These are phyloP conservation scores for Pseudomyrmex sp. DNA, from an alignment of 1,140 invertebrate species.

Conservation along the genomic window DNA sequence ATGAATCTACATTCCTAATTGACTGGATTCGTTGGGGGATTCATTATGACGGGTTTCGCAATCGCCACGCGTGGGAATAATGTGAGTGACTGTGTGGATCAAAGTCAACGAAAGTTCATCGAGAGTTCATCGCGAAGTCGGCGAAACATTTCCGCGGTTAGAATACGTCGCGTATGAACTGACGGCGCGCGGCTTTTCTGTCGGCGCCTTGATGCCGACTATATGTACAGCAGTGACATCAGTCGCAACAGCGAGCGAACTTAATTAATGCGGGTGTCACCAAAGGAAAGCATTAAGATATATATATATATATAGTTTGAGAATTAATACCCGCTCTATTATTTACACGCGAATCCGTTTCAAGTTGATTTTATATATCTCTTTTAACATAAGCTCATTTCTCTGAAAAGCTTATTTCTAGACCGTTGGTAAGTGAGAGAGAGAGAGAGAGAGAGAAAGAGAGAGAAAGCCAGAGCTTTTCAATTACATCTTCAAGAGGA, in stretches of 20 bases:
- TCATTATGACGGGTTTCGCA: slow-evolving; percentile 17
- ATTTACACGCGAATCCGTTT: background rate
- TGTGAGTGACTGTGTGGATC: background rate
- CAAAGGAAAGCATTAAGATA: slow-evolving; percentile 22
- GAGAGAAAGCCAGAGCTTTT: background rate
- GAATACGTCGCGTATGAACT: slow-evolving; percentile 3
- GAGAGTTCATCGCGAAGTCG: slow-evolving; percentile 33
- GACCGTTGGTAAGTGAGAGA: background rate
- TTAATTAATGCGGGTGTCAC: slow-evolving; percentile 41
- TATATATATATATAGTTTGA: background rate
- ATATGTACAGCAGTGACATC: slow-evolving; percentile 11
- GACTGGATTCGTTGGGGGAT: slow-evolving; percentile 33
- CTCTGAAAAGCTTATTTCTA: slow-evolving; percentile 8
- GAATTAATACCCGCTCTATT: background rate
- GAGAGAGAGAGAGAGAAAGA: background rate
- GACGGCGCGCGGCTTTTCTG: background rate
- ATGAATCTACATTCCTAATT: slow-evolving; percentile 26
- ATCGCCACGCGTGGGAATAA: background rate
- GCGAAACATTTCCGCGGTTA: slow-evolving; percentile 42
- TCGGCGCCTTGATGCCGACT: background rate
- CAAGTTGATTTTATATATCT: too few species aligned
- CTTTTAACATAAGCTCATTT: background rate
- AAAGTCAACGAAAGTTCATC: slow-evolving; percentile 39
- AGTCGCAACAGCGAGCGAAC: slow-evolving; percentile 20
- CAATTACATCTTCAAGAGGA: background rate